These are phyloP conservation scores for Lepidurus packardi DNA, from an alignment of 1,140 invertebrate species.

Conservation along the genomic window DNA sequence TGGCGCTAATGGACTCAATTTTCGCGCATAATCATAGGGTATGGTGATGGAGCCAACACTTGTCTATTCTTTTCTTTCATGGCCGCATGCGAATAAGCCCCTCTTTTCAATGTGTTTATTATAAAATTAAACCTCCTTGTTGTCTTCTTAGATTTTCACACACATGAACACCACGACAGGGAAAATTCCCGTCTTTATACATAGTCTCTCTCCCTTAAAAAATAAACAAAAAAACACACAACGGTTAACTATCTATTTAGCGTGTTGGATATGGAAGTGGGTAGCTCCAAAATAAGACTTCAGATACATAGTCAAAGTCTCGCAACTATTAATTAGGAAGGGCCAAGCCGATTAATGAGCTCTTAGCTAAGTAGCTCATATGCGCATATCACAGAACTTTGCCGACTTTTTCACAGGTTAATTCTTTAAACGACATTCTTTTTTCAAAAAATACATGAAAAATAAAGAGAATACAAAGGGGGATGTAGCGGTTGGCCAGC, in stretches of 20 bases:
- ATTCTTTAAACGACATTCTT: background rate
- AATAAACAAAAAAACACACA: background rate
- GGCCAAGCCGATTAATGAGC: background rate
- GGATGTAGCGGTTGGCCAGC: background rate
- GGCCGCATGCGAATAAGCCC: background rate
- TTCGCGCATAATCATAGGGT: slow-evolving; percentile 16
- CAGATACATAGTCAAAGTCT: slow-evolving; percentile 3
- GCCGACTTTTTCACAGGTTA: background rate
- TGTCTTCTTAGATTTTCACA: background rate
- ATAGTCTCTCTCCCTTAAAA: background rate
- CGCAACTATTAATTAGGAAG: background rate
- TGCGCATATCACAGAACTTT: background rate
- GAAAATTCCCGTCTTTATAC: background rate
- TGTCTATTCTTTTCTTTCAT: slow-evolving; percentile 19
- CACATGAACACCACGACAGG: background rate
- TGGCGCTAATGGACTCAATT: slow-evolving; percentile 21
- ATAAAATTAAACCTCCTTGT: slow-evolving; percentile 7
- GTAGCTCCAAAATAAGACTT: background rate
- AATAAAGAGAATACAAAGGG: background rate
- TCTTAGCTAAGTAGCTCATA: background rate
- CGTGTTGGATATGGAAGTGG: slow-evolving; percentile 2
- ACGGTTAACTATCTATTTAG: slow-evolving; percentile 6
- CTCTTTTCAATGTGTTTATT: background rate
- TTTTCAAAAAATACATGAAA: background rate
- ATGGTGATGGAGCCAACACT: slow-evolving; percentile 7